These are phyloP conservation scores for Gerris lacustris DNA, from an alignment of 2,888 invertebrate genomes.

Conservation along the genomic window DNA sequence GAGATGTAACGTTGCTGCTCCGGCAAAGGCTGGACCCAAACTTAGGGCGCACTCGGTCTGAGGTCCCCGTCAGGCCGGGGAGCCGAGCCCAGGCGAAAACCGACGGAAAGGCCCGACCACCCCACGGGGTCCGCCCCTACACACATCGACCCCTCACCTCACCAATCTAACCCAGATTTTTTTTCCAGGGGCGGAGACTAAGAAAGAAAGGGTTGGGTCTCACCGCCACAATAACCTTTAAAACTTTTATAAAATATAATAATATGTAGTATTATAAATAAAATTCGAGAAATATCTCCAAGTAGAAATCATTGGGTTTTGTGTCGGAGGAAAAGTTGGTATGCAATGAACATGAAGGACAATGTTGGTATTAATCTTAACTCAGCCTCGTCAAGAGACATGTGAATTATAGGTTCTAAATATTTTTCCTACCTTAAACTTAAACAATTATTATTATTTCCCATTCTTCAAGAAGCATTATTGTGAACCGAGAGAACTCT, in stretches of 20 bases:
- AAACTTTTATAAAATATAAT: neutral
- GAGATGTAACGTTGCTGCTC: neutral
- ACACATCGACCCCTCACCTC: slow-evolving; percentile 3
- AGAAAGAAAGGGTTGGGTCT: neutral
- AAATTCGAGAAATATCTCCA: neutral
- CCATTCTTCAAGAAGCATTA: no score
- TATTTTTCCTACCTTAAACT: no score
- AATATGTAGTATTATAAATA: neutral
- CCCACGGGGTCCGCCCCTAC: neutral
- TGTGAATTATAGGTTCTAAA: no score
- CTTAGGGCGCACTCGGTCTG: neutral
- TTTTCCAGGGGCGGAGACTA: neutral
- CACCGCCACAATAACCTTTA: neutral
- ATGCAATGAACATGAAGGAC: no score
- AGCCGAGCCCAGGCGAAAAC: neutral
- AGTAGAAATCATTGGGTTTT: no score
- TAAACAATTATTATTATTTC: no score
- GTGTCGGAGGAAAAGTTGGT: no score
- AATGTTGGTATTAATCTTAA: no score
- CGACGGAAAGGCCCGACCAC: neutral
- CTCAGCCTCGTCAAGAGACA: no score
- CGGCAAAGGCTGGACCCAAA: neutral
- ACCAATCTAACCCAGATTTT: neutral
- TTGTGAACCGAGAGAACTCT: no score
- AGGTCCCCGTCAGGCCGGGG: neutral